Evolutionary conservation across 2,113 vertebrate genomes (phyloP).

Genomic region (Sakesphorus luctuosus): DNA sequence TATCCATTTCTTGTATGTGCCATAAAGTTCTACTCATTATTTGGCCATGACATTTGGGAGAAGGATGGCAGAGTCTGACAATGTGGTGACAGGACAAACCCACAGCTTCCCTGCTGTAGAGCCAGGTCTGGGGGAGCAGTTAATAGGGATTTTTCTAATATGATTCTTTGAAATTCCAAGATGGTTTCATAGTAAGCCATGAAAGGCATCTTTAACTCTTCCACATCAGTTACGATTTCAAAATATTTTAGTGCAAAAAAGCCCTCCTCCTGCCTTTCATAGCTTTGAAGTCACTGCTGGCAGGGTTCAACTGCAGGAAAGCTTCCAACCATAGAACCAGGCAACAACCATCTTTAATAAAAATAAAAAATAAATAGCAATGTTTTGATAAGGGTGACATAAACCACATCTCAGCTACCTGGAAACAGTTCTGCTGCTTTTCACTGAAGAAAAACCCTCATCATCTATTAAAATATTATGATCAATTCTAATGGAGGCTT

Average conservation of each 20-base stretch:
- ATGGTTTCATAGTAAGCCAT: neutral
- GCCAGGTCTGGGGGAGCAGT: neutral
- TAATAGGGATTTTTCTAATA: neutral
- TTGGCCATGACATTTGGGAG: neutral
- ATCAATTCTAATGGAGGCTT: neutral
- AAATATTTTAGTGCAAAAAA: neutral
- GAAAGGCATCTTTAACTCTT: neutral
- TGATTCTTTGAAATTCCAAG: neutral
- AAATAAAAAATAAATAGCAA: neutral
- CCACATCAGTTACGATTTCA: neutral
- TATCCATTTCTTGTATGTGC: neutral
- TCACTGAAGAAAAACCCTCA: neutral
- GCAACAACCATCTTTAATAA: neutral
- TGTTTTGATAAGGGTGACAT: neutral
- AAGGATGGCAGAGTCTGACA: neutral
- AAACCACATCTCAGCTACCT: neutral
- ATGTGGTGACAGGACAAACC: neutral
- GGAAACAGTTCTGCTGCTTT: neutral
- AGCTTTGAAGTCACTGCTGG: neutral
- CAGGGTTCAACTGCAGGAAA: neutral
- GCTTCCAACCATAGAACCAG: neutral
- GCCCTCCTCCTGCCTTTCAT: neutral
- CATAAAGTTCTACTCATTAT: neutral
- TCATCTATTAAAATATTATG: neutral
- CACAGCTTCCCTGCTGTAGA: neutral